Evolutionary conservation across 2,888 invertebrate genomes (phyloP), one percentile per base, ranked within the genome.

Genomic region (Machimus rusticus): DNA sequence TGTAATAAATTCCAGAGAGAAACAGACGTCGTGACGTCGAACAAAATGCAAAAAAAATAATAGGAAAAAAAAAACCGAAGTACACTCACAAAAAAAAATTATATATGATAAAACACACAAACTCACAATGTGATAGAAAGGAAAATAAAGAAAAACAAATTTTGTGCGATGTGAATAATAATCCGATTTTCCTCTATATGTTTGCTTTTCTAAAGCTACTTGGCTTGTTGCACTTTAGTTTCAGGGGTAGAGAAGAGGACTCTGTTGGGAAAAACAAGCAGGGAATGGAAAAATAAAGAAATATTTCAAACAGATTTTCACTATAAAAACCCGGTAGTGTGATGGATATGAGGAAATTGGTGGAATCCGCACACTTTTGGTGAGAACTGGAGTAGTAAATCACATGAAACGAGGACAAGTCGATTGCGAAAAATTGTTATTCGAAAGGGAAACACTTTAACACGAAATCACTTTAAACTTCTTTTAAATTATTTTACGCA

Each of bases 171-270:
- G 37, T 66, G 57, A 66, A 82, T 57, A 66, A 82, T 66, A 82
- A 82, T 57, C 82, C 66, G 37, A n/a, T 82, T 57, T 79, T 66
- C 66, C 57, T 82, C 19, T 82, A 57, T 82, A 4, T 82, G 37
- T 81, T 82, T 76, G 76, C 37, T 76, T 76, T 76, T 37, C 39
- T 76, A 76, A 34, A 34, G 34, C 19, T 66, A 66, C 37, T 82
- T 82, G 57, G 57, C 82, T 57, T 82, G 57, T 82, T 82, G 82
- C 82, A 82, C 82, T 57, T 37, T 37, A 23, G 43, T 78, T 39
- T 78, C n/a, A 78, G 66, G 66, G 55, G 6, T 2, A 2, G 12
- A n/a, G n/a, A 19, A 23, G 57, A 57, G 57, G 19, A 8, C 23
- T 57, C 23, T 57, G 57, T 1, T 2, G 19, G 19, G 57, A 57